Evolutionary conservation across 2,113 vertebrate genomes (phyloP).

Genomic region (Bubo bubo): DNA sequence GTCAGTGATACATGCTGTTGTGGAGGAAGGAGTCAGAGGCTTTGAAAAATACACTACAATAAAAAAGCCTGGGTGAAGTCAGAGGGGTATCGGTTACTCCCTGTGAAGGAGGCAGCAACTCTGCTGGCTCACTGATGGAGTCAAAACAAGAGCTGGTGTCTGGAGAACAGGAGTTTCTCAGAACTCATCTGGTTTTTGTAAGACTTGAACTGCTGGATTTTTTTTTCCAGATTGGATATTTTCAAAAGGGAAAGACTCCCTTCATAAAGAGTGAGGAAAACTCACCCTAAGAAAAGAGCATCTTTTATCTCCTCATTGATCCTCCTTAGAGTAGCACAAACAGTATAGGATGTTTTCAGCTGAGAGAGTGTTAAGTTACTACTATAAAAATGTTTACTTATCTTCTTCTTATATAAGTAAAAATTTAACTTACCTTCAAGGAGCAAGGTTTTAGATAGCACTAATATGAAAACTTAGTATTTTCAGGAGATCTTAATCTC

Average conservation of each 20-base stretch:
- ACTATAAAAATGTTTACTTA: neutral
- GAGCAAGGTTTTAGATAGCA: neutral
- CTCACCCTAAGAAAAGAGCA: neutral
- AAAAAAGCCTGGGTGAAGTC: neutral
- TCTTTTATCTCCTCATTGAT: neutral
- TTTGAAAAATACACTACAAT: neutral
- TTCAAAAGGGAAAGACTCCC: neutral
- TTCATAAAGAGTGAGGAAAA: neutral
- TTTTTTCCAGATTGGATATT: neutral
- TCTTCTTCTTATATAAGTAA: neutral
- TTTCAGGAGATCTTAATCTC: neutral
- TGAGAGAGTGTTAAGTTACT: neutral
- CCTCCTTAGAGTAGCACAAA: neutral
- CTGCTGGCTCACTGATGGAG: neutral
- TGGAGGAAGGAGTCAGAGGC: neutral
- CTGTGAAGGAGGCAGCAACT: neutral
- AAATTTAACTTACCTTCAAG: neutral
- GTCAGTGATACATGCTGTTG: neutral
- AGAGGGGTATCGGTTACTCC: neutral
- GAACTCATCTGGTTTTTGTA: neutral
- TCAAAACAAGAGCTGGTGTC: neutral
- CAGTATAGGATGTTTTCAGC: neutral
- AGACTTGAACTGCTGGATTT: neutral
- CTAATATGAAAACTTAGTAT: neutral
- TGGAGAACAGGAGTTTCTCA: neutral